Percentiles rank a stretch among this genome's conserved stretches.
These are phyloP conservation scores for Rhyacichthys aspro DNA, from an alignment of 2,797 vertebrate genomes.

Conservation along the genomic window DNA sequence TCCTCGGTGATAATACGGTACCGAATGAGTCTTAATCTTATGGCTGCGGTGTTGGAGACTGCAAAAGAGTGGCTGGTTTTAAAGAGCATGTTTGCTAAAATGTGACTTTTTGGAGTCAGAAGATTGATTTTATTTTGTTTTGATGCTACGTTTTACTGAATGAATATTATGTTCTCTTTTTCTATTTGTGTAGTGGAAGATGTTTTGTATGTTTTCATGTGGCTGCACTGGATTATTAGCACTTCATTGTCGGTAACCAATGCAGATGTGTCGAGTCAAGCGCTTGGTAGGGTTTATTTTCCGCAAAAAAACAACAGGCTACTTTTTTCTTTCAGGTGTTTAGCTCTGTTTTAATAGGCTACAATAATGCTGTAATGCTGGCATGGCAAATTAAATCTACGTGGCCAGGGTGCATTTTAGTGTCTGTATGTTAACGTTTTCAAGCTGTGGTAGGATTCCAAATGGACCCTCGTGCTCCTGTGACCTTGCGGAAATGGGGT, in stretches of 20 bases:
- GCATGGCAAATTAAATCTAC: slow-evolving; percentile 65
- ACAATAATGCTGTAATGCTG: slow-evolving; percentile 58
- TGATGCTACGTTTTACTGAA: slow-evolving; percentile 41
- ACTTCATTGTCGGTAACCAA: slow-evolving; percentile 52
- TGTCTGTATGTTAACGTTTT: slow-evolving; percentile 16
- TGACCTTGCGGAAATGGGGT: slow-evolving; percentile 20
- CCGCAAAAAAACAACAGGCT: slow-evolving; percentile 30
- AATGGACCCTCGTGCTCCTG: slow-evolving; percentile 3
- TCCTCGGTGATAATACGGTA: slow-evolving; percentile 41
- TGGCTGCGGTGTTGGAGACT: background rate
- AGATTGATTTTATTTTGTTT: slow-evolving; percentile 29
- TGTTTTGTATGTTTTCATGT: slow-evolving; percentile 63
- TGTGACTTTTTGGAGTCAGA: slow-evolving; percentile 40
- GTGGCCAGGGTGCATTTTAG: slow-evolving; percentile 25
- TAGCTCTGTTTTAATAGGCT: slow-evolving; percentile 56
- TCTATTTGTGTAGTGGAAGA: slow-evolving; percentile 65
- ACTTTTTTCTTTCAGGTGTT: slow-evolving; percentile 35
- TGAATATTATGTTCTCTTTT: slow-evolving; percentile 50
- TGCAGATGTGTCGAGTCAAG: slow-evolving; percentile 55
- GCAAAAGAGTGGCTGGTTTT: slow-evolving; percentile 40
- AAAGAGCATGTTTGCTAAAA: slow-evolving; percentile 60
- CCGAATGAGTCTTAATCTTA: slow-evolving; percentile 24
- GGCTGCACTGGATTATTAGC: slow-evolving; percentile 64
- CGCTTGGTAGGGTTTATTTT: slow-evolving; percentile 51
- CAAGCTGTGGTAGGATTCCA: slow-evolving; percentile 1